Percentiles rank a stretch among this genome's conserved stretches.
These are phyloP conservation scores for Zelostemma sp. DNA, from an alignment of 1,140 invertebrate species.

Conservation along the genomic window DNA sequence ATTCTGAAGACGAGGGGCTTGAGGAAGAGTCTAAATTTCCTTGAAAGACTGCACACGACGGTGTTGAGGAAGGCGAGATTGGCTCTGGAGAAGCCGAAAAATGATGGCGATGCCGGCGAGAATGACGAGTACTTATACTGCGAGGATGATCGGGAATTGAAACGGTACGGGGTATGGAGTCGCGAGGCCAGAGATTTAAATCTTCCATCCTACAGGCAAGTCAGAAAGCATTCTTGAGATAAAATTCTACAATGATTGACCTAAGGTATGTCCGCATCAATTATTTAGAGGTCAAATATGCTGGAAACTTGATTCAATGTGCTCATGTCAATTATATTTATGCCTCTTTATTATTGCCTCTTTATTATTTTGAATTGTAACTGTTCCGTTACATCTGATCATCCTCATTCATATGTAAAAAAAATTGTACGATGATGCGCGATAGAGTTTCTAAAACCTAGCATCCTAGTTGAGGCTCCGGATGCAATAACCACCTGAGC, in stretches of 20 bases:
- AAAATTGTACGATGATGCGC: too few relatives aligned
- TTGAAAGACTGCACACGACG: constrained; percentile 78
- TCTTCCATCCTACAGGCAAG: constrained; percentile 82
- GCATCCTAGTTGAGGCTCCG: too few relatives aligned
- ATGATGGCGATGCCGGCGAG: constrained; percentile 52
- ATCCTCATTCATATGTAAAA: too few relatives aligned
- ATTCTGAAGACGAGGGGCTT: constrained; percentile 88
- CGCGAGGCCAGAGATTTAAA: constrained; percentile 80
- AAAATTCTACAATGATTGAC: background rate
- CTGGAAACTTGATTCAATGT: too few relatives aligned
- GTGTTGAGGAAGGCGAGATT: constrained; percentile 78
- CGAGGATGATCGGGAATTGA: constrained; percentile 71
- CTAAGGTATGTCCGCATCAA: too few relatives aligned
- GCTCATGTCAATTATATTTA: background rate
- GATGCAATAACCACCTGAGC: too few relatives aligned
- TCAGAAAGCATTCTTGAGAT: too few relatives aligned
- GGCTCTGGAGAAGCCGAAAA: constrained; percentile 74
- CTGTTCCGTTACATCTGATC: too few relatives aligned
- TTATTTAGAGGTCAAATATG: too few relatives aligned
- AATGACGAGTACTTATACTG: constrained; percentile 68
- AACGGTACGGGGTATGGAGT: constrained; percentile 82
- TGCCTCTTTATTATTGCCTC: too few relatives aligned
- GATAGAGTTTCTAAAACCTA: too few relatives aligned
- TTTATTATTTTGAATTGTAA: constrained; percentile 1
- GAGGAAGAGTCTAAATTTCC: constrained; percentile 81